Evolutionary conservation across 2,797 vertebrate species (phyloP), one percentile per base, ranked within the genome.

Genomic region (Cyprinella venusta): DNA sequence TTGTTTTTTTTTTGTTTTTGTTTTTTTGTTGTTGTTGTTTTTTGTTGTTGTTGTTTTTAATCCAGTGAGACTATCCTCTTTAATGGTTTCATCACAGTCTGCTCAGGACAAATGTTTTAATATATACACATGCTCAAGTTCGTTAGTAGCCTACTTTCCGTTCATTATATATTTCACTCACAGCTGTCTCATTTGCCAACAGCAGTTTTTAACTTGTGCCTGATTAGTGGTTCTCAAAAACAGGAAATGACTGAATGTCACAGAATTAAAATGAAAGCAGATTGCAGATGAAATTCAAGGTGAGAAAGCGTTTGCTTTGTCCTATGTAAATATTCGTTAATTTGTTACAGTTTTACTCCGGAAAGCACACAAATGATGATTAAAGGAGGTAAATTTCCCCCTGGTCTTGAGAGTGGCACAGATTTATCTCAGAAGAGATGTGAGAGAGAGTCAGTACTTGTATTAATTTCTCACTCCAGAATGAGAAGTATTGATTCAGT

Each of bases 401-500:
- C 81, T 63, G 56, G 64, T 81, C 77, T 82, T 81, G 65, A 80
- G 86, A 76, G 85, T 68, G 52, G 36, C 75, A 78, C 68, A 81
- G 30, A 87, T 87, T 88, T 45, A 86, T 86, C 84, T 80, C 82
- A 69, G 82, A 70, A 77, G 87, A 72, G 76, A 81, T 38, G 40
- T 38, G 83, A 81, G 30, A 61, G 84, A 87, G 40, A 78, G 76
- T 86, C 79, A 72, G 79, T 76, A 54, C 81, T 74, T 75, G 79
- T 87, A 87, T 86, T 86, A 76, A 88, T 86, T 87, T 88, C 83
- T 86, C 79, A 84, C 71, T 84, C n/a, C 69, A 75, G 78, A 88
- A 83, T 38, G 76, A 82, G 83, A 86, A 68, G 88, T 88, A 90
- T 88, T 86, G 85, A 88, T 90, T 89, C 54, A 64, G 72, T 85